Evolutionary conservation across 2,888 invertebrate genomes (phyloP), one percentile per base, ranked within the genome.

Genomic region (Tenthredo notha): DNA sequence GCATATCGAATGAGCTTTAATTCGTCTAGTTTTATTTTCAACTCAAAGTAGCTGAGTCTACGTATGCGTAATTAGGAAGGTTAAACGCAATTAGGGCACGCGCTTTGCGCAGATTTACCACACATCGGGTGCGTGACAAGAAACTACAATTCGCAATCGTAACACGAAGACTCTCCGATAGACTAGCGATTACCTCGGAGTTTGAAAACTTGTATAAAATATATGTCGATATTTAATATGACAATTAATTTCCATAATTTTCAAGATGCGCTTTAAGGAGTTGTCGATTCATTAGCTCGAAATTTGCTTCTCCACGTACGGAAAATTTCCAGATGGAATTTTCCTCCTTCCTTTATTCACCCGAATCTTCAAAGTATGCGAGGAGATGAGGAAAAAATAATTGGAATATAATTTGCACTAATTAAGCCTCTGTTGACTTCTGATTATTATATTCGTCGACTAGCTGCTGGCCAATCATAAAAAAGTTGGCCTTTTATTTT

Each of bases 401-500:
- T n/a, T 10, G 72, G 15, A 9, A 50, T 15, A n/a, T 18, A 37
- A 21, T 58, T 54, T 21, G n/a, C 21, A 58, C n/a, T 15, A 54
- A 50, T 78, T 10, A 25, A n/a, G 54, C 10, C 54, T n/a, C 50
- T 9, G 33, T 29, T 78, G 18, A 37, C 80, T n/a, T 12, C 6
- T 33, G 29, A 29, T 80, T 54, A 77, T 58, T 37, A 25, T 40
- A 80, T 40, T 40, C 9, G 29, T 77, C 33, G 37, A 61, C 37
- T 50, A 21, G 15, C 15, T 10, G 21, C 54, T n/a, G n/a, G 15
- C n/a, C 80, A 61, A 80, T 80, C 37, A 21, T 40, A 61, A 61
- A 40, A 21, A 37, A 82, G 65, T 43, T 70, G 67, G 83, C n/a
- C 29, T 88, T 87, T 87, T 82, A 84, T 87, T 87, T 74, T 85